phyloP scores from a whole-genome alignment of 2,113 vertebrate genomes.

The Ictidomys tridecemlineatus region DNA sequence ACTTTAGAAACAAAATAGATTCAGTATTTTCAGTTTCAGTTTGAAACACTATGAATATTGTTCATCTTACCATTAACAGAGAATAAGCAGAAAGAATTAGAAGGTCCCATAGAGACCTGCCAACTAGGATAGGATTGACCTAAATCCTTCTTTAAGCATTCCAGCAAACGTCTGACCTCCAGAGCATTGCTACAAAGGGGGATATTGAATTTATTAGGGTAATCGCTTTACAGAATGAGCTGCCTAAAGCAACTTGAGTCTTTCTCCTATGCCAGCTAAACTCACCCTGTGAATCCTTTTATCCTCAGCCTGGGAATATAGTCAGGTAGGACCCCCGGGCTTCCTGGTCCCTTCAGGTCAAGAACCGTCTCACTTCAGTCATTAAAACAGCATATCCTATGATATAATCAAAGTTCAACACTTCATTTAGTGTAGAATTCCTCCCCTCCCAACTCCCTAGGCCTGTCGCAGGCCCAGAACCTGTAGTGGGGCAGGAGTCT shows the following conservation, averaged over 20 bases:
- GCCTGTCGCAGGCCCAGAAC: not conserved
- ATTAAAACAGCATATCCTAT: not conserved
- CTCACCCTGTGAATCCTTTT: not conserved
- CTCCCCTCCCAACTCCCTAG: not conserved
- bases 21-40: not conserved
- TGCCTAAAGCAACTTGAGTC: not conserved
- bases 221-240: not conserved
- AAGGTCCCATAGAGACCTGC: not conserved
- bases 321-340: not conserved
- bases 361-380: not conserved
- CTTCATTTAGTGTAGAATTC: not conserved
- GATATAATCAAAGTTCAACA: not conserved
- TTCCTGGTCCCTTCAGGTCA: not conserved
- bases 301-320: not conserved
- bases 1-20: not conserved
- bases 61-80: not conserved
- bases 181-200: not conserved
- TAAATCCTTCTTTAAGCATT: slow-evolving; percentile 22
- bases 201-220: not conserved
- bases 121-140: not conserved
- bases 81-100: not conserved
- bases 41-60: not conserved
- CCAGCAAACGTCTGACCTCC: not conserved
- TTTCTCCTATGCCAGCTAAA: not conserved
- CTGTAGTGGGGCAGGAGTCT: not conserved